These are phyloP conservation scores for Oryzaephilus surinamensis DNA, from an alignment of 1,140 invertebrate genomes.

Conservation along the genomic window DNA sequence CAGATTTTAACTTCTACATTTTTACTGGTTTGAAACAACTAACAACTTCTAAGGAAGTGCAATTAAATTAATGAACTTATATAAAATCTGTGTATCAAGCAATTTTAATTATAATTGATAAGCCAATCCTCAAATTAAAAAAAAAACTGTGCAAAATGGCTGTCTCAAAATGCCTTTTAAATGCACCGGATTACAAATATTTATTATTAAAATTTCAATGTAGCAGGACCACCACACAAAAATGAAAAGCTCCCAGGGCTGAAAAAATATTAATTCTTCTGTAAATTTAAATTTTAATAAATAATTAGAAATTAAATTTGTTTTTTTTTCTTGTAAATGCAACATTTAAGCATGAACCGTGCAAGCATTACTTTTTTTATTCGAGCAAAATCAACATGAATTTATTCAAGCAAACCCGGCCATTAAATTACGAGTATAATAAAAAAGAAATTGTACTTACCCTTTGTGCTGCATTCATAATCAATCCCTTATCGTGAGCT, in stretches of 20 bases:
- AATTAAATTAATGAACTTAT: background rate
- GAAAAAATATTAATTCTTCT: too few species aligned
- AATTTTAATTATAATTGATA: too few species aligned
- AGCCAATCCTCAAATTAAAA: too few species aligned
- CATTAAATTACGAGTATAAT: background rate
- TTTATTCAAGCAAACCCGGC: background rate
- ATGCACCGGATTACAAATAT: too few species aligned
- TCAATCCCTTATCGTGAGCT: slow-evolving; percentile 75
- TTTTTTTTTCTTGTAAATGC: too few species aligned
- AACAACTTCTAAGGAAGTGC: too few species aligned
- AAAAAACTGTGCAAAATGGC: slow-evolving; percentile 17
- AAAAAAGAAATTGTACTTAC: slow-evolving; percentile 67
- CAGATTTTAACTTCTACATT: slow-evolving; percentile 10
- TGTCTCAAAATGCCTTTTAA: slow-evolving; percentile 25
- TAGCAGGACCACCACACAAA: slow-evolving; percentile 29
- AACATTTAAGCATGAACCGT: background rate
- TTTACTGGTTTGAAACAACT: too few species aligned
- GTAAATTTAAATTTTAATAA: slow-evolving; percentile 17
- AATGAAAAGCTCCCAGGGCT: slow-evolving; percentile 29
- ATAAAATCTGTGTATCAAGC: background rate
- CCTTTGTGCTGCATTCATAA: slow-evolving; percentile 82
- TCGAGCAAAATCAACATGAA: background rate
- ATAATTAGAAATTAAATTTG: slow-evolving; percentile 4
- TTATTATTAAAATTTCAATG: slow-evolving; percentile 20
- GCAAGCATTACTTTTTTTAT: background rate